Percentiles rank a stretch among this genome's conserved stretches.
Conservation (phyloP, 2,888 invertebrate species). For the Cheilosia scutellata region DNA sequence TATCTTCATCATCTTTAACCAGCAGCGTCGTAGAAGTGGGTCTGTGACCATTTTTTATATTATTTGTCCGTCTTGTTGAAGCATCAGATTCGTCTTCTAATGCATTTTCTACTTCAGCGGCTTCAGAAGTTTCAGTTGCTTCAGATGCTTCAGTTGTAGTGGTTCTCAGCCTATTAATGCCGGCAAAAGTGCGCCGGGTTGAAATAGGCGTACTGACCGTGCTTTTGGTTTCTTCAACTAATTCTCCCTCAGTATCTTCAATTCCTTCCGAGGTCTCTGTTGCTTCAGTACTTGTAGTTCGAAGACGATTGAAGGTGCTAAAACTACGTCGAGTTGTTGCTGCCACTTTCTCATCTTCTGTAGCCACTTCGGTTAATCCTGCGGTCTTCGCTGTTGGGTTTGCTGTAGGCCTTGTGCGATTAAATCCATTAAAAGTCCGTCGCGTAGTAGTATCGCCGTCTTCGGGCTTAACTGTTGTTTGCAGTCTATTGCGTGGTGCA, state of each 20-base stretch:
- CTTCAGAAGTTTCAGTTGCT: neutral
- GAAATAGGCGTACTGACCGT: neutral
- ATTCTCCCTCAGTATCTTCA: constrained; percentile 26
- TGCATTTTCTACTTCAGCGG: neutral
- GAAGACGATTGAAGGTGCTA: constrained; percentile 35
- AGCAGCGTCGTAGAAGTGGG: too few relatives aligned
- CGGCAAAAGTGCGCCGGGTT: constrained; percentile 60
- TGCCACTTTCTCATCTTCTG: too few relatives aligned
- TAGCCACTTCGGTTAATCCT: neutral
- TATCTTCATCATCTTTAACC: neutral
- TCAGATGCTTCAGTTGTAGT: constrained; percentile 12
- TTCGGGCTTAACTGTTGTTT: constrained; percentile 75
- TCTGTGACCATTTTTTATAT: too few relatives aligned
- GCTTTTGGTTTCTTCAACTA: neutral
- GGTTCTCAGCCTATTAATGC: constrained; percentile 1
- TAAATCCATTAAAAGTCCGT: constrained; percentile 25
- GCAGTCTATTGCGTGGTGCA: neutral
- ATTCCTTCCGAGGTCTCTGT: neutral
- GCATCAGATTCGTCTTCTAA: too few relatives aligned
- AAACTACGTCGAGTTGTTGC: constrained; percentile 58
- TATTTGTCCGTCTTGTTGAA: too few relatives aligned
- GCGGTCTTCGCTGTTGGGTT: neutral
- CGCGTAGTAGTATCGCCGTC: neutral
- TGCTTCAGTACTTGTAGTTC: constrained; percentile 53
- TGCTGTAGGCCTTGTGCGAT: constrained; percentile 40